These are phyloP conservation scores for Andrena trimmerana DNA, from an alignment of 2,888 invertebrate genomes.

Conservation along the genomic window DNA sequence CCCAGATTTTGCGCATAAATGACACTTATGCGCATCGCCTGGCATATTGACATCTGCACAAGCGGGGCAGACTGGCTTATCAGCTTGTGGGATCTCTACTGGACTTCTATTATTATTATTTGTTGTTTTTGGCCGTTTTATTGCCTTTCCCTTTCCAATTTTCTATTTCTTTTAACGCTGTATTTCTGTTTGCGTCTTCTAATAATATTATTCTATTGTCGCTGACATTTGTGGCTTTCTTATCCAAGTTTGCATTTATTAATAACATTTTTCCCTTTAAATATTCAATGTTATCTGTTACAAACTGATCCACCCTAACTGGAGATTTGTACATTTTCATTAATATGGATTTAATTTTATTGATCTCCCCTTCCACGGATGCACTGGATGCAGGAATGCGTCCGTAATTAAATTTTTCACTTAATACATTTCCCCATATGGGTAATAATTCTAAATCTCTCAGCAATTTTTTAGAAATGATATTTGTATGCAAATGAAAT, in stretches of 20 bases:
- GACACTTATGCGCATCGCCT: background rate
- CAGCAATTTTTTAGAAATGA: background rate
- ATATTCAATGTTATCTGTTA: background rate
- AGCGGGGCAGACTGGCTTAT: too few species aligned
- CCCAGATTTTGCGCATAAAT: background rate
- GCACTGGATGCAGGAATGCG: constrained; percentile 2
- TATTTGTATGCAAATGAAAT: background rate
- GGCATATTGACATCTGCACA: too few species aligned
- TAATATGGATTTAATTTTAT: background rate
- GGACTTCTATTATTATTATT: too few species aligned
- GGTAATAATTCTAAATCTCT: background rate
- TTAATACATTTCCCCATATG: constrained; percentile 4
- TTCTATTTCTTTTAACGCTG: background rate
- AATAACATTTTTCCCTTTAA: background rate
- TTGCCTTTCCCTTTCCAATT: background rate
- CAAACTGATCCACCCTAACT: background rate
- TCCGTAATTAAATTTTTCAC: background rate
- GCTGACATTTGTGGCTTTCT: background rate
- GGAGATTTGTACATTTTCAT: background rate
- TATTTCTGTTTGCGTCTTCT: background rate
- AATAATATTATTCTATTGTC: background rate
- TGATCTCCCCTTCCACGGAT: background rate
- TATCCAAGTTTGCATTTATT: background rate
- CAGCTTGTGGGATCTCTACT: too few species aligned
- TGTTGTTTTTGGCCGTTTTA: background rate